phyloP scores from a whole-genome alignment of 2,113 vertebrate genomes.

The Otocyon megalotis region DNA sequence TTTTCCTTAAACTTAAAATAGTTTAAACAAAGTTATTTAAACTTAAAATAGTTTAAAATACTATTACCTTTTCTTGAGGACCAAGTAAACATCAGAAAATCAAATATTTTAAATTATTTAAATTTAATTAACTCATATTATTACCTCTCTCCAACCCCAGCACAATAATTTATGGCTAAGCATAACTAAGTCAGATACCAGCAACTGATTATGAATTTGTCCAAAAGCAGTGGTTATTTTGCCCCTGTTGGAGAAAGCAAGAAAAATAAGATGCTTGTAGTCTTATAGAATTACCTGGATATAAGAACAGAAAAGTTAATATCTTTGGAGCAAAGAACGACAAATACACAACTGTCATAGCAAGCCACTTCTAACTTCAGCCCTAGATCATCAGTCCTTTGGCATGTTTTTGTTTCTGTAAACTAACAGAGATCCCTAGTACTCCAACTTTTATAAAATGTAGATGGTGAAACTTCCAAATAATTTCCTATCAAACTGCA shows the following conservation, averaged over 20 bases:
- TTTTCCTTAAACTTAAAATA: not conserved
- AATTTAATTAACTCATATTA: not conserved
- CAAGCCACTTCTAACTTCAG: not conserved
- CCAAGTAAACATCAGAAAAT: not conserved
- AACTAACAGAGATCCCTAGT: not conserved
- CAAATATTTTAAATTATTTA: not conserved
- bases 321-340: not conserved
- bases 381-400: not conserved
- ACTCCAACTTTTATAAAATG: not conserved
- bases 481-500: not conserved
- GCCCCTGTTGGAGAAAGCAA: not conserved
- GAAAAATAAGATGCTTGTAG: not conserved
- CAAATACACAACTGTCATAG: not conserved
- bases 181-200: not conserved
- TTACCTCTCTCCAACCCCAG: not conserved
- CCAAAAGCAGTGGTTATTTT: not conserved
- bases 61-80: not conserved
- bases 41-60: not conserved
- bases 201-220: not conserved
- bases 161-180: not conserved
- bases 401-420: not conserved
- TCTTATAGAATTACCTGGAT: not conserved
- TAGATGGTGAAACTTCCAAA: not conserved
- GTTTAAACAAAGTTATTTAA: not conserved
- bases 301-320: not conserved